phyloP scores from a whole-genome alignment of 2,797 vertebrate genomes.

The Semotilus atromaculatus region DNA sequence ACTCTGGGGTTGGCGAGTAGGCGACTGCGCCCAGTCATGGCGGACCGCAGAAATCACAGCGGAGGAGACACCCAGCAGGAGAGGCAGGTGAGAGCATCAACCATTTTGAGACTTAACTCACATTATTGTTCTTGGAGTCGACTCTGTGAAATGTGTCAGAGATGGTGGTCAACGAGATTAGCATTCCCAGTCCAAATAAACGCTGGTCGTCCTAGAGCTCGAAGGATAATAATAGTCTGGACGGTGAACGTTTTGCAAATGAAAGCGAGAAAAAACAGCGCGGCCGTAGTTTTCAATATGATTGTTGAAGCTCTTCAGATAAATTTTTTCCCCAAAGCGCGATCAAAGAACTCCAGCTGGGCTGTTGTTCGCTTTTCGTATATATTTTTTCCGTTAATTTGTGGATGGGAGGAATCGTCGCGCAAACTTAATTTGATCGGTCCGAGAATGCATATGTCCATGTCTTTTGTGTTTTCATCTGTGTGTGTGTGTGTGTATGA shows the following conservation, averaged over 20 bases:
- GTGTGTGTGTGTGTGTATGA: constrained; percentile 47
- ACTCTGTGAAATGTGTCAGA: constrained; percentile 69
- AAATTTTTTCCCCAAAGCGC: constrained; percentile 74
- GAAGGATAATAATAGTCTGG: constrained; percentile 68
- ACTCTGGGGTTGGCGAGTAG: constrained; percentile 75
- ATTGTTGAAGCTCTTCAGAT: constrained; percentile 75
- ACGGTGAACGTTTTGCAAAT: constrained; percentile 60
- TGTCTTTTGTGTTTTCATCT: constrained; percentile 54
- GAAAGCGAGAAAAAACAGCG: constrained; percentile 58
- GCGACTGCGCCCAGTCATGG: constrained; percentile 88
- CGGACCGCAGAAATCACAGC: constrained; percentile 80
- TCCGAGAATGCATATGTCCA: constrained; percentile 60
- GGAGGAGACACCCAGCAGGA: constrained; percentile 77
- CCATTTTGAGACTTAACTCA: constrained; percentile 82
- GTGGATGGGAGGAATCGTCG: constrained; percentile 61
- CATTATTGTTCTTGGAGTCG: constrained; percentile 72
- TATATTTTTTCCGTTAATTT: constrained; percentile 60
- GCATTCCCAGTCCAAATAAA: constrained; percentile 62
- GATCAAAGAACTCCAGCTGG: constrained; percentile 82
- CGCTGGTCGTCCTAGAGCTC: constrained; percentile 39
- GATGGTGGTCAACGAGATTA: constrained; percentile 72
- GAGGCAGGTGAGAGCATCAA: constrained; percentile 90
- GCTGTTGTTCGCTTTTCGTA: constrained; percentile 64
- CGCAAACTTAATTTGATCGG: constrained; percentile 67
- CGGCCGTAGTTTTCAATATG: constrained; percentile 66